phyloP scores from a whole-genome alignment of 2,113 vertebrate species.

The Clupea harengus region DNA sequence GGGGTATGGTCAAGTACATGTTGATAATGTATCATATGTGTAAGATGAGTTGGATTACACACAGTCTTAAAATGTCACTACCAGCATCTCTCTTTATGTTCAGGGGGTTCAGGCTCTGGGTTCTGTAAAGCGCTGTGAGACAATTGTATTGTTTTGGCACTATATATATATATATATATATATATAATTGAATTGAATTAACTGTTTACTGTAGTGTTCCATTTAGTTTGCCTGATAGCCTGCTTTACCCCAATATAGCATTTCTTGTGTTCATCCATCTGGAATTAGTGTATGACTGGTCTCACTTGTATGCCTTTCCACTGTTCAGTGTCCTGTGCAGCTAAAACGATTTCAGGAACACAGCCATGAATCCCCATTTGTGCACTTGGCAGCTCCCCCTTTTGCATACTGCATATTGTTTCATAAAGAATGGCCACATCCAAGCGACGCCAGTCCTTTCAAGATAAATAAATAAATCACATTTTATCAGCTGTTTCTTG shows the following conservation, averaged over 20 bases:
- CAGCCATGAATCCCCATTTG: conserved; percentile 11
- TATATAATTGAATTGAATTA: too few relatives aligned
- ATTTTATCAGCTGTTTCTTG: not conserved
- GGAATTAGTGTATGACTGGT: not conserved
- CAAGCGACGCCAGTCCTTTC: not conserved
- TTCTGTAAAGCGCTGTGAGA: too few relatives aligned
- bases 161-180: too few relatives aligned
- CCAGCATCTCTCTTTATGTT: not conserved
- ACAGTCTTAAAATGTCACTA: not conserved
- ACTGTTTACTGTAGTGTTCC: not conserved
- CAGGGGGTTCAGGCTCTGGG: too few relatives aligned
- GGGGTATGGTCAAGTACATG: not conserved
- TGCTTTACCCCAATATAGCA: not conserved
- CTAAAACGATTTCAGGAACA: not conserved
- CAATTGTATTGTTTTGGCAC: too few relatives aligned
- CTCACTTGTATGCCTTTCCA: not conserved
- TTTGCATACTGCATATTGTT: conserved; percentile 9
- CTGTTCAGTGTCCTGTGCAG: not conserved
- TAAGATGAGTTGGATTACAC: not conserved
- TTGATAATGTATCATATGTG: not conserved
- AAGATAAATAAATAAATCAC: not conserved
- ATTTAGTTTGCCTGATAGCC: not conserved
- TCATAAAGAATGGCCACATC: conserved; percentile 3
- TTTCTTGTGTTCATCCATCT: not conserved
- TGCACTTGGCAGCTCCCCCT: not conserved